Conservation (phyloP, 1,140 invertebrate genomes). For the Papilio polyxenes region DNA sequence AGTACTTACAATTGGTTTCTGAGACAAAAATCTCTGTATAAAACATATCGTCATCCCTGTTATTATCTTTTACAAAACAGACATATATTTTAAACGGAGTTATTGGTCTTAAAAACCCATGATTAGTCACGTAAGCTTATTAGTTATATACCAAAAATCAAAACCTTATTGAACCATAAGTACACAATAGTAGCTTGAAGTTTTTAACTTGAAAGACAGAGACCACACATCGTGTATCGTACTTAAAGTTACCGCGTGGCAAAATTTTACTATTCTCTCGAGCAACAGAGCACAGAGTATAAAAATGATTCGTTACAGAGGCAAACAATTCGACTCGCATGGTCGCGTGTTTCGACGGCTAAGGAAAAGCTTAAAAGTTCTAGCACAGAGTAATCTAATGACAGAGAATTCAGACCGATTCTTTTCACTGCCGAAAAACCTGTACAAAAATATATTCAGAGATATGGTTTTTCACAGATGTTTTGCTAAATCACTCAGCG, state of each 20-base stretch:
- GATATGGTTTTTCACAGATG: background rate
- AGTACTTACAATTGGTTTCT: no score
- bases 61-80: no score
- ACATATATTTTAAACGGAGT: no score
- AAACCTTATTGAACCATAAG: background rate
- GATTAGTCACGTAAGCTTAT: no score
- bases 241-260: constrained; percentile 30
- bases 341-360: constrained; percentile 17
- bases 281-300: constrained; percentile 38
- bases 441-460: no score
- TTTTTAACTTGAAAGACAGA: background rate
- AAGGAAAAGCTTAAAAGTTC: constrained; percentile 33
- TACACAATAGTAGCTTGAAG: background rate
- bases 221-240: constrained; percentile 8
- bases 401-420: background rate
- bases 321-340: constrained; percentile 40
- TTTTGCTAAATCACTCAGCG: background rate
- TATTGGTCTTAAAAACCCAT: no score
- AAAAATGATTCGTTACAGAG: constrained; percentile 49
- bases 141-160: no score
- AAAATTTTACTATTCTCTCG: constrained; percentile 40
- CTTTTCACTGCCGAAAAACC: no score
- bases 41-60: no score
- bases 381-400: constrained; percentile 1
- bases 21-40: no score